Evolutionary conservation across 1,140 invertebrate genomes (phyloP), one percentile per base, ranked within the genome.

Genomic region (Panagrolaimus sp.): DNA sequence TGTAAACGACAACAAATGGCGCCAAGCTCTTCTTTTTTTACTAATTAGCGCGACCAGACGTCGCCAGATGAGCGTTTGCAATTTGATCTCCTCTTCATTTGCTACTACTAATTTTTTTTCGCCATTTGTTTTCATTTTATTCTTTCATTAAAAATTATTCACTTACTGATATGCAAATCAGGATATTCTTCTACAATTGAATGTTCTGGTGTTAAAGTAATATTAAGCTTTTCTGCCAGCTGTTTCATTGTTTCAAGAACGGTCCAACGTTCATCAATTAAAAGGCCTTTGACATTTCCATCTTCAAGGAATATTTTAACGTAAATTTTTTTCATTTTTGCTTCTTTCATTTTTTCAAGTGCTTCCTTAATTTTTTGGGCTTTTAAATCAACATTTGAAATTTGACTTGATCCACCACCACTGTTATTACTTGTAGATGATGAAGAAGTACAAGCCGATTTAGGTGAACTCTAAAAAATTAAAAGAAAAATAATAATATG

Each of bases 231-330:
- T 84, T 96, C 93, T 14, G 93, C 92, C 68, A 98, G 86, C 20
- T 96, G 86, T 70, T 91, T 87, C 46, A 92, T 90, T 1, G 97
- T 92, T 83, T 95, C 91, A 3, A 90, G 90, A 71, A 94, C 92
- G 61, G 89, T 90, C 95, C 97, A 98, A 79, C 92, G 91, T 84
- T 98, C 95, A 84, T 98, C 95, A 13, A 97, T 92, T 72, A 98
- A 86, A 65, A 98, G 86, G 72, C 92, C 94, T 84, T 98, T 97
- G 45, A 92, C 92, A 67, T 91, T 92, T 0, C 93, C 93, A 84
- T 98, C 94, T 62, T 89, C 87, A 1, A 91, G 91, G 82, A 94
- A 96, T 5, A 92, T 92, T 85, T 95, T 96, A 45, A 95, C 63
- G 20, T 76, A 78, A 79, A 87, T 86, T 83, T 87, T 87, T 75